Base-by-base conservation (phyloP, 2,797 vertebrate species). In the Pangasius macronema region DNA sequence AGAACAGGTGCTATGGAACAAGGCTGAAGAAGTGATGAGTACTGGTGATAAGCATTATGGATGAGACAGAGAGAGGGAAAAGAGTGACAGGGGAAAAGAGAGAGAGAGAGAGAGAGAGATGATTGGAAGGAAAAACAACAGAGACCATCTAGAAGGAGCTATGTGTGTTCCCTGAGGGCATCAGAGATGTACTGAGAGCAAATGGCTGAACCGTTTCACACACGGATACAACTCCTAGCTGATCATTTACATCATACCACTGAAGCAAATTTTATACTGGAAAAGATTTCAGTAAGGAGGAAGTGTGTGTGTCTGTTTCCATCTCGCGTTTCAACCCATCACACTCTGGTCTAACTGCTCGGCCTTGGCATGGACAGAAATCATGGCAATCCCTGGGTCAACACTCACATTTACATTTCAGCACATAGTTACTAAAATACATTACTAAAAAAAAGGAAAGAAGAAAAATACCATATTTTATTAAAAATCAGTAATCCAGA, bases 1-100 rank as follows among this genome's bases (percentile, higher is more conserved):
- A 81, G 90, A 89, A 85, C 90, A 91, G 91, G 91, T 90, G 91
- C 75, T 84, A 75, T 77, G 86, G 88, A 88, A 93, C 87, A 87
- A 84, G 85, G 83, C 61, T 39, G 86, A 90, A 85, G 84, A 89
- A 88, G 90, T 90, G 91, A 90, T 87, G 90, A 89, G 84, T 86
- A 85, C 65, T 70, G 73, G 79, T 87, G 91, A 92, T 91, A 90
- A 87, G 49, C n/a, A 85, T 91, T 91, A 89, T 90, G 73, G 88
- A 91, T 88, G 87, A 85, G 89, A 88, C 88, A 75, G 83, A 89
- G 59, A 88, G 75, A 73, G 85, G 30, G 73, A 30, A 84, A 75
- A 88, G 88, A 84, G 86, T 86, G 85, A 88, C 83, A 53, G 82
- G 42, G 59, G 49, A 46, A 63, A 42, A 57, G 55, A 77, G 81